Conservation (phyloP, 2,797 vertebrate species). For the Gambelia wislizenii region DNA sequence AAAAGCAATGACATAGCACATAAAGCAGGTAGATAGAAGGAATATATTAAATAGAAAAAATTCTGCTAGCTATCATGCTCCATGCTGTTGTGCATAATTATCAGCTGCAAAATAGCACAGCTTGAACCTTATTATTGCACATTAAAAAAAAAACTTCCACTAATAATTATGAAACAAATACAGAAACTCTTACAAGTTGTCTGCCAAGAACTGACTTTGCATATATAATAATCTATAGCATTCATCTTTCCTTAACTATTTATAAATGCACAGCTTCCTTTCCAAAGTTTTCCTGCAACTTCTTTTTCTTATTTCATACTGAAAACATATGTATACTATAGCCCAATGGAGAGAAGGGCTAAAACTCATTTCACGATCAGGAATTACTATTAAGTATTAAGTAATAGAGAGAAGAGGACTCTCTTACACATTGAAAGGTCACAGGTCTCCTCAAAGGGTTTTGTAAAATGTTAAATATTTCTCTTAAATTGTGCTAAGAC, state of each 20-base stretch:
- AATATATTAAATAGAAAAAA: constrained; percentile 75
- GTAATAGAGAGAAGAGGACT: neutral
- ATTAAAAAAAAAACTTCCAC: constrained; percentile 90
- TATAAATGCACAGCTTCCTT: constrained; percentile 73
- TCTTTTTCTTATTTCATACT: neutral
- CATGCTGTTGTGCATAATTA: constrained; percentile 89
- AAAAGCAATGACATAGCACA: constrained; percentile 60
- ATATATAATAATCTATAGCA: constrained; percentile 1
- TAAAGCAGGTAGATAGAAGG: constrained; percentile 54
- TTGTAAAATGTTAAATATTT: neutral
- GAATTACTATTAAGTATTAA: neutral
- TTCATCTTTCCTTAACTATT: constrained; percentile 22
- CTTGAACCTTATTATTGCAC: constrained; percentile 87
- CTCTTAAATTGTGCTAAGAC: neutral
- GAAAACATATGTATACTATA: neutral
- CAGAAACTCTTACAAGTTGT: constrained; percentile 85
- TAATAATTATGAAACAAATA: constrained; percentile 88
- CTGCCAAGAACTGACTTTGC: constrained; percentile 80
- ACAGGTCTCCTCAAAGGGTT: neutral
- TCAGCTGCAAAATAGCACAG: constrained; percentile 88
- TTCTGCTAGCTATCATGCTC: constrained; percentile 80
- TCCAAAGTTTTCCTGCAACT: constrained; percentile 50
- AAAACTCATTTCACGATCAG: neutral
- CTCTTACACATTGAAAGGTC: neutral
- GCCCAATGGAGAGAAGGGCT: neutral